Conservation (phyloP, 2,113 vertebrate species). For the Neogale vison region DNA sequence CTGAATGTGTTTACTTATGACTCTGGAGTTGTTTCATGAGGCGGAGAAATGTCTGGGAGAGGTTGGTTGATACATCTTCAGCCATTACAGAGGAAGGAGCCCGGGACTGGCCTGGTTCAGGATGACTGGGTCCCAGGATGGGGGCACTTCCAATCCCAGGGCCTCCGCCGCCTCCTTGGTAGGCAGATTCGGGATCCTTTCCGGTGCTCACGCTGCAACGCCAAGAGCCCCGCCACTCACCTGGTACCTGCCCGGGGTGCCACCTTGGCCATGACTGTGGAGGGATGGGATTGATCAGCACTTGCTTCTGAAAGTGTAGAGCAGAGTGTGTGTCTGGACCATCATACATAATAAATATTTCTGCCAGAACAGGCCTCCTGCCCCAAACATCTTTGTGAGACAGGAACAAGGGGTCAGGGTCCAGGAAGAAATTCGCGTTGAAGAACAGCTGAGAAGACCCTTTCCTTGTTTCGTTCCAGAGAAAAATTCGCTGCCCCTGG, state of each 20-base stretch:
- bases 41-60: neutral
- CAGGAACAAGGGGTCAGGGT: neutral
- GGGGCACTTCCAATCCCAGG: neutral
- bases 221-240: neutral
- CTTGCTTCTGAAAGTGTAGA: neutral
- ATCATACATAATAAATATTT: neutral
- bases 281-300: neutral
- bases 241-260: neutral
- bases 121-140: neutral
- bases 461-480: neutral
- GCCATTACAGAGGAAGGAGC: neutral
- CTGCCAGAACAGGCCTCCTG: neutral
- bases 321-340: neutral
- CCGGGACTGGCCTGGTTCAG: neutral
- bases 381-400: neutral
- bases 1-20: neutral
- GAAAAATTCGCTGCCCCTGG: fast-evolving
- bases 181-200: neutral
- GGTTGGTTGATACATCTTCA: neutral
- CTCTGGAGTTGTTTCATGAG: neutral
- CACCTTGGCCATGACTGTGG: no score
- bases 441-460: neutral
- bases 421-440: no score
- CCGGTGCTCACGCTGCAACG: neutral
- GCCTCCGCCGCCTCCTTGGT: neutral